phyloP scores from a whole-genome alignment of 2,797 vertebrate species.

The Botia kubotai region DNA sequence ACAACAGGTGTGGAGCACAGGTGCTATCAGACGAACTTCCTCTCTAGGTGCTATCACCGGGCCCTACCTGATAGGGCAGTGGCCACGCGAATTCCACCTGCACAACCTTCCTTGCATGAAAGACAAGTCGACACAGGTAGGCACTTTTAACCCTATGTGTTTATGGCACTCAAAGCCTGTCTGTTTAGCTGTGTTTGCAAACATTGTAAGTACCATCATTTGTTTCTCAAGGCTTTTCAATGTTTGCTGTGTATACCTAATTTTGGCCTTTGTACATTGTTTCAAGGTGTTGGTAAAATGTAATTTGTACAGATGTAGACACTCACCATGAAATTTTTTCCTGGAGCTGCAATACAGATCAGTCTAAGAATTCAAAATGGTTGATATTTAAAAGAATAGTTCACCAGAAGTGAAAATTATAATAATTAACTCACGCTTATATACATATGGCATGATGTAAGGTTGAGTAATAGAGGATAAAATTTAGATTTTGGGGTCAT shows the following conservation, averaged over 20 bases:
- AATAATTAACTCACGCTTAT: too few species aligned
- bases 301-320: too few species aligned
- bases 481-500: too few species aligned
- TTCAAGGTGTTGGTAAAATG: neutral
- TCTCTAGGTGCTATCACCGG: conserved; percentile 90
- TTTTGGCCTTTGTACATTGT: neutral
- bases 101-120: conserved; percentile 89
- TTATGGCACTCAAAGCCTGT: conserved; percentile 6
- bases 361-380: too few species aligned
- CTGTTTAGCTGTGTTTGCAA: conserved; percentile 44
- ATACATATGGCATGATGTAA: too few species aligned
- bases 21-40: conserved; percentile 85
- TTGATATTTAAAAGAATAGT: too few species aligned
- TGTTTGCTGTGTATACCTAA: conserved; percentile 7
- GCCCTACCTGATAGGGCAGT: conserved; percentile 92
- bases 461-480: too few species aligned
- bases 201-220: neutral
- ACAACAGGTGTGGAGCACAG: conserved; percentile 83
- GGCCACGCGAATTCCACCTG: conserved; percentile 87
- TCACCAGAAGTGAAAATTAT: too few species aligned
- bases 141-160: conserved; percentile 21
- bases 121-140: conserved; percentile 95
- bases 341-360: neutral
- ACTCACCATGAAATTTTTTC: too few species aligned
- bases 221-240: neutral